A percentile compares a stretch with the other conserved stretches of the same genome.
phyloP scores from a whole-genome alignment of 2,797 vertebrate species.

The Cossypha niveicapilla region DNA sequence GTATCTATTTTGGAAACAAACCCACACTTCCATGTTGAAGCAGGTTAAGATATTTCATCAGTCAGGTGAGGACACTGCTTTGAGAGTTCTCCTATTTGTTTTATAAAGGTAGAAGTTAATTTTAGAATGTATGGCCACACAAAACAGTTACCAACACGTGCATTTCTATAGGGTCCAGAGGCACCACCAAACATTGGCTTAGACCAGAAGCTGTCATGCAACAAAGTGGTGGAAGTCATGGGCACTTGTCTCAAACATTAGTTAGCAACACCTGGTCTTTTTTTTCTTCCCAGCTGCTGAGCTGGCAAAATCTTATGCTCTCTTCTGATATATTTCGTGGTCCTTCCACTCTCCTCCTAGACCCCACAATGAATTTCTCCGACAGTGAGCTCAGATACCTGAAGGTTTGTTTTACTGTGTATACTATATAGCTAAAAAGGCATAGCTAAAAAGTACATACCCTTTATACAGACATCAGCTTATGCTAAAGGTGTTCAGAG shows the following conservation, averaged over 20 bases:
- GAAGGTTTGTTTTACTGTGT: background rate
- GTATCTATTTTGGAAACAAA: background rate
- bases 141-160: accelerated
- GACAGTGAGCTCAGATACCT: background rate
- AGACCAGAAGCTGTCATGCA: background rate
- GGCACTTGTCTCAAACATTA: background rate
- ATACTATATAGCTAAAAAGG: background rate
- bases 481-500: background rate
- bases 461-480: background rate
- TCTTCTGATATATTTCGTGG: background rate
- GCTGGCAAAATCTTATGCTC: background rate
- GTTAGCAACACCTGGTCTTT: background rate
- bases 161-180: background rate
- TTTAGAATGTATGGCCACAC: background rate
- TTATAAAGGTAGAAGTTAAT: background rate
- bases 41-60: background rate
- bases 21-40: background rate
- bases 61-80: background rate
- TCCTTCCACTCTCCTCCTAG: background rate
- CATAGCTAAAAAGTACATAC: background rate
- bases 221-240: background rate
- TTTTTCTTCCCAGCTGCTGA: background rate
- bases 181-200: background rate
- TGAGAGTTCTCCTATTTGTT: background rate
- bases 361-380: background rate